These are phyloP conservation scores for Sparus aurata DNA, from an alignment of 2,797 vertebrate genomes.

Conservation along the genomic window DNA sequence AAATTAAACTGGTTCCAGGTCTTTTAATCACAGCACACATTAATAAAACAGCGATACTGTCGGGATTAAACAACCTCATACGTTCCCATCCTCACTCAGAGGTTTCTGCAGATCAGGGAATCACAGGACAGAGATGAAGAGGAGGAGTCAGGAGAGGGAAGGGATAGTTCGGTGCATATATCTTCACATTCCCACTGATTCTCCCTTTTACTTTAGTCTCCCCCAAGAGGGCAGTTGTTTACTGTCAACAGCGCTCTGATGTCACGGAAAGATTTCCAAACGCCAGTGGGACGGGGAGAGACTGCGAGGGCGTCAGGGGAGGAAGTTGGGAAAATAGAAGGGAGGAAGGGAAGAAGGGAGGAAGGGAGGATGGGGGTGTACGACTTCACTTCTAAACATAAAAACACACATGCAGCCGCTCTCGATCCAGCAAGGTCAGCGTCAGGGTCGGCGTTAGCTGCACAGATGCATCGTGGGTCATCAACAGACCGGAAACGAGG, in stretches of 20 bases:
- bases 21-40: not conserved
- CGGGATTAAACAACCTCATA: conserved; percentile 1
- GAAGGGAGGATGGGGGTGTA: conserved; percentile 15
- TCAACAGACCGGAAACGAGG: conserved; percentile 47
- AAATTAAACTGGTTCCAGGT: not conserved
- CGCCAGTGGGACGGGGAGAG: conserved; percentile 52
- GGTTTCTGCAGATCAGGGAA: conserved; percentile 18
- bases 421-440: conserved; percentile 41
- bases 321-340: conserved; percentile 53
- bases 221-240: conserved; percentile 81
- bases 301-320: conserved; percentile 37
- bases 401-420: conserved; percentile 52
- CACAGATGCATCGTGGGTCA: conserved; percentile 32
- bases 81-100: not conserved
- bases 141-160: not conserved
- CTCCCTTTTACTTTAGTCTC: conserved; percentile 59
- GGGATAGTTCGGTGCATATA: conserved; percentile 17
- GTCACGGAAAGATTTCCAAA: conserved; percentile 84
- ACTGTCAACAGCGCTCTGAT: conserved; percentile 80
- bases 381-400: conserved; percentile 36
- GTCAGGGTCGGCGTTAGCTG: conserved; percentile 34
- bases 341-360: conserved; percentile 19
- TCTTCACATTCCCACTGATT: conserved; percentile 69
- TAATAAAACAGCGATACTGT: not conserved
- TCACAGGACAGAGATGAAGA: conserved; percentile 23